Percentiles rank a stretch among this genome's conserved stretches.
Conservation (phyloP, 2,888 invertebrate genomes). For the Eristalis tenax region DNA sequence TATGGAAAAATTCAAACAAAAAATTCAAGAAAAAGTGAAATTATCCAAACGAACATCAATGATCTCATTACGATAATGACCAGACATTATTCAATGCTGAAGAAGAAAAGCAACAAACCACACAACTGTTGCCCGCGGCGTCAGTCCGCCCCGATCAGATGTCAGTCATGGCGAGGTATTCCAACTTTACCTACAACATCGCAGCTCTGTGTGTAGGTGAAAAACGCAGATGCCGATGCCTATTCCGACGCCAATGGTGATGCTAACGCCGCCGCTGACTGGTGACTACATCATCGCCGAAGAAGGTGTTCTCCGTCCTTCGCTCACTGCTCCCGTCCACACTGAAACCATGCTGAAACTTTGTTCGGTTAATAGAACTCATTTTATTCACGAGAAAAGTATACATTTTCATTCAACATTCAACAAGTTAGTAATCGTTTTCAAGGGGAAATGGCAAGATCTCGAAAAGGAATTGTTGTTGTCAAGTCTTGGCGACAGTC, state of each 20-base stretch:
- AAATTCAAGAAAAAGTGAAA: neutral
- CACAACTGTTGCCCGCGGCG: constrained; percentile 20
- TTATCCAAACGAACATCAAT: constrained; percentile 24
- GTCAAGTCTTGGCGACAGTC: constrained; percentile 45
- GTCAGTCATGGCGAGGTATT: neutral
- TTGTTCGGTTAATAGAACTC: neutral
- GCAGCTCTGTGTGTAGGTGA: constrained; percentile 16
- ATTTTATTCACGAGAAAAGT: constrained; percentile 15
- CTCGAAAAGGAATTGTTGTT: constrained; percentile 36
- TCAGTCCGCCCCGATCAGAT: constrained; percentile 15
- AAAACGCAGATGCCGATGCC: no score
- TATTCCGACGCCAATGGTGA: neutral
- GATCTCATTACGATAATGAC: constrained; percentile 63
- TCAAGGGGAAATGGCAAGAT: constrained; percentile 54
- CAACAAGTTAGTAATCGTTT: constrained; percentile 10
- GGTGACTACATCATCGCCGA: neutral
- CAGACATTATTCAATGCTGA: constrained; percentile 9
- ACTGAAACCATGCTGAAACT: neutral
- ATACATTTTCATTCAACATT: constrained; percentile 21
- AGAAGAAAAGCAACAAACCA: constrained; percentile 6
- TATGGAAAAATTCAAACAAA: neutral
- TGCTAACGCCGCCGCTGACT: neutral
- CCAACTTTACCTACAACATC: constrained; percentile 25
- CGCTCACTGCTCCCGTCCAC: neutral
- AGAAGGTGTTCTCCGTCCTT: neutral